Evolutionary conservation across 1,140 invertebrate species (phyloP).

Genomic region (Diorhabda sublineata): DNA sequence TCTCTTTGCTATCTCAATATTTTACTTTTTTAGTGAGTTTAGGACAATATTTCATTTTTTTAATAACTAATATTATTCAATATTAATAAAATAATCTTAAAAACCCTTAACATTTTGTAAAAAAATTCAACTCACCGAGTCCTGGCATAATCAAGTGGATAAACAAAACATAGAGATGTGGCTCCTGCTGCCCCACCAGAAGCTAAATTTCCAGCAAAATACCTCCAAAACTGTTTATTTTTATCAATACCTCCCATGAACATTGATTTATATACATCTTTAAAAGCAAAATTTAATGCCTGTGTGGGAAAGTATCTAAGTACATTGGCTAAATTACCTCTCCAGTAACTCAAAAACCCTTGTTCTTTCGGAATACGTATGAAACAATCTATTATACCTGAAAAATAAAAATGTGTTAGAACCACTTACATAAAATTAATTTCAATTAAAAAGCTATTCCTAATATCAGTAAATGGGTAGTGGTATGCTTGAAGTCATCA

Average conservation of each 20-base stretch:
- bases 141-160: slow-evolving; percentile 91
- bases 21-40: no score
- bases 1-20: no score
- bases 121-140: slow-evolving; percentile 61
- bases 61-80: no score
- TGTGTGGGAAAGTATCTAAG: slow-evolving; percentile 94
- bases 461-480: slow-evolving; percentile 30
- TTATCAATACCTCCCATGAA: slow-evolving; percentile 84
- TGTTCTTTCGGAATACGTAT: slow-evolving; percentile 82
- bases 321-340: slow-evolving; percentile 91
- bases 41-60: no score
- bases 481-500: slow-evolving; percentile 22
- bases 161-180: slow-evolving; percentile 90
- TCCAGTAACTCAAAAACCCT: slow-evolving; percentile 81
- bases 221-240: slow-evolving; percentile 79
- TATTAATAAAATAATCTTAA: no score
- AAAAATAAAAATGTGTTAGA: slow-evolving; percentile 27
- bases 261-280: slow-evolving; percentile 81
- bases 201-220: slow-evolving; percentile 81
- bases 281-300: slow-evolving; percentile 94
- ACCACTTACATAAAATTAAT: neutral
- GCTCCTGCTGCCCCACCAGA: slow-evolving; percentile 93
- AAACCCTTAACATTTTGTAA: no score
- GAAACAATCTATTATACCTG: slow-evolving; percentile 83
- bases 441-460: neutral